These are phyloP conservation scores for Gambusia affinis DNA, from an alignment of 2,113 vertebrate genomes.

Conservation along the genomic window DNA sequence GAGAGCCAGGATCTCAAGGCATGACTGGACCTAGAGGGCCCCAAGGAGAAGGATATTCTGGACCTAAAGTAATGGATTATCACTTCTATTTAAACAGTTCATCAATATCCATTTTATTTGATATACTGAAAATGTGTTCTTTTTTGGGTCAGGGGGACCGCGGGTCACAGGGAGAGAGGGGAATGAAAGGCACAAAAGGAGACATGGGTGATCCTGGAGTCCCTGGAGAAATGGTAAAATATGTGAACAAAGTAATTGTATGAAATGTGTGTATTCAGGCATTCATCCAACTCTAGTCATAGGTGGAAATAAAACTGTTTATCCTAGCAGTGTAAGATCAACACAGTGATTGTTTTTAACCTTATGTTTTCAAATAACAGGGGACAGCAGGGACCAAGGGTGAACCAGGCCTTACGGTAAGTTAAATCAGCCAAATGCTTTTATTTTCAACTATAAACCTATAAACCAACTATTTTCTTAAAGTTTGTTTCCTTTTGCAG, in stretches of 20 bases:
- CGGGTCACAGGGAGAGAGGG: constrained; percentile 85
- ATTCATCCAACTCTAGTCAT: background rate
- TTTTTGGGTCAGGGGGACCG: constrained; percentile 82
- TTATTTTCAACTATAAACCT: background rate
- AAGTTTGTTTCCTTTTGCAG: constrained; percentile 65
- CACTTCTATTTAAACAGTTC: background rate
- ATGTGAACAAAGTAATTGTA: background rate
- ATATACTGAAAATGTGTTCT: constrained; percentile 9
- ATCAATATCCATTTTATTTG: background rate
- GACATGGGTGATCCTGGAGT: constrained; percentile 84
- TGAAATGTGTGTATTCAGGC: background rate
- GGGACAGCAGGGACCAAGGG: constrained; percentile 85
- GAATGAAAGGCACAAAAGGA: constrained; percentile 86
- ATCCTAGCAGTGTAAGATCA: background rate
- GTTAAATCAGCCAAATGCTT: constrained; percentile 32
- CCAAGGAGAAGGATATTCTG: constrained; percentile 86
- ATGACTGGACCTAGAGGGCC: constrained; percentile 87
- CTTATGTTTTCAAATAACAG: constrained; percentile 62
- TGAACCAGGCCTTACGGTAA: constrained; percentile 87
- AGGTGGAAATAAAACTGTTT: background rate
- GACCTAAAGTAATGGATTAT: constrained; percentile 82
- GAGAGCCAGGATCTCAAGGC: constrained; percentile 87
- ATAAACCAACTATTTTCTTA: background rate
- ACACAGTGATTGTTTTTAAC: constrained; percentile 2
- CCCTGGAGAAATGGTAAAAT: constrained; percentile 80